phyloP scores from a whole-genome alignment of 2,797 vertebrate genomes.

The Morus bassanus region DNA sequence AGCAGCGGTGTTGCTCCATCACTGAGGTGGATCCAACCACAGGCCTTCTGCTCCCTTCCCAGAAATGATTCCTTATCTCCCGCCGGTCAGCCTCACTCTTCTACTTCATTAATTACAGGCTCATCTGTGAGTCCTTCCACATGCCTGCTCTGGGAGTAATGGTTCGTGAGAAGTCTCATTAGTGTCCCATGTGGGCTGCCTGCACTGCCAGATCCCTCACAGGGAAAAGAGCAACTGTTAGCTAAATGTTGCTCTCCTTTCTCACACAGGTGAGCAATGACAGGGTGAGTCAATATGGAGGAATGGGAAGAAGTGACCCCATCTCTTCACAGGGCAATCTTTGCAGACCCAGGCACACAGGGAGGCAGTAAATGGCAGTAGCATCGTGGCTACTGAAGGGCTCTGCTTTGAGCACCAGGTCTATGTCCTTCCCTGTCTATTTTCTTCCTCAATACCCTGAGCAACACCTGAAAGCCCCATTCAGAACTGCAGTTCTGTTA shows the following conservation, averaged over 20 bases:
- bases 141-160: neutral
- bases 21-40: neutral
- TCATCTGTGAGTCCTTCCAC: slow-evolving; percentile 19
- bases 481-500: neutral
- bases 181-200: neutral
- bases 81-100: neutral
- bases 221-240: neutral
- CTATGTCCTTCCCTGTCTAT: neutral
- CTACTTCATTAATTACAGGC: slow-evolving; percentile 26
- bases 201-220: neutral
- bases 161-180: neutral
- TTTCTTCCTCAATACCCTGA: neutral
- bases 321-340: neutral
- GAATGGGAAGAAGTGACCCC: neutral
- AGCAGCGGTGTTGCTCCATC: neutral
- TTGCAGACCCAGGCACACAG: neutral
- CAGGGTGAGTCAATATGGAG: neutral
- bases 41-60: neutral
- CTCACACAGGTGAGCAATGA: neutral
- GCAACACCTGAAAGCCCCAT: neutral
- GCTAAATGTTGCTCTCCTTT: neutral
- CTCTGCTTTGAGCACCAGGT: neutral
- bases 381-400: neutral
- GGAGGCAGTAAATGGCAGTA: neutral
- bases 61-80: neutral